A percentile compares a stretch with the other conserved stretches of the same genome.
Conservation (phyloP, 2,888 invertebrate species). For the Chrysomela aeneicollis region DNA sequence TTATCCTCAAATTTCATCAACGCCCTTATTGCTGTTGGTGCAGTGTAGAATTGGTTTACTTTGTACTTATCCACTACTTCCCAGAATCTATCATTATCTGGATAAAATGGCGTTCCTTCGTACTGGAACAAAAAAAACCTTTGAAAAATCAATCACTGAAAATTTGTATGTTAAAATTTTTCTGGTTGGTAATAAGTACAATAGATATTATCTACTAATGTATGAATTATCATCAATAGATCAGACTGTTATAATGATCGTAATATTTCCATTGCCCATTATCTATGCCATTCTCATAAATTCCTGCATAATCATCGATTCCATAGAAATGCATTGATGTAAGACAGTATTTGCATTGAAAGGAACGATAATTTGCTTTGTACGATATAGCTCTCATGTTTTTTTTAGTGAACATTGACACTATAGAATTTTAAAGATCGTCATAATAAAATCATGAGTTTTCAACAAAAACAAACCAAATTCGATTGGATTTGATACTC, state of each 20-base stretch:
- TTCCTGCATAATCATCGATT: background rate
- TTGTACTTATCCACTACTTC: constrained; percentile 90
- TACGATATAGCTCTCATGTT: too few species aligned
- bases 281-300: background rate
- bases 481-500: too few species aligned
- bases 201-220: too few species aligned
- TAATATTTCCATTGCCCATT: background rate
- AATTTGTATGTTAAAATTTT: too few species aligned
- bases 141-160: background rate
- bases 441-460: too few species aligned
- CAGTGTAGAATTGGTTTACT: constrained; percentile 96
- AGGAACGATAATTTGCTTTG: background rate
- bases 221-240: too few species aligned
- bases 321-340: background rate
- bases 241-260: too few species aligned
- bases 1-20: constrained; percentile 95
- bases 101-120: constrained; percentile 97
- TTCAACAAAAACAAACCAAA: too few species aligned
- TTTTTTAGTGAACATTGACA: background rate
- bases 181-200: too few species aligned
- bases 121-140: constrained; percentile 68
- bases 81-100: constrained; percentile 95
- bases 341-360: background rate
- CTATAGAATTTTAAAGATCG: background rate
- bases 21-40: constrained; percentile 96